Base-by-base conservation (phyloP, 2,113 vertebrate species). In the Protomyctophum bolini region DNA sequence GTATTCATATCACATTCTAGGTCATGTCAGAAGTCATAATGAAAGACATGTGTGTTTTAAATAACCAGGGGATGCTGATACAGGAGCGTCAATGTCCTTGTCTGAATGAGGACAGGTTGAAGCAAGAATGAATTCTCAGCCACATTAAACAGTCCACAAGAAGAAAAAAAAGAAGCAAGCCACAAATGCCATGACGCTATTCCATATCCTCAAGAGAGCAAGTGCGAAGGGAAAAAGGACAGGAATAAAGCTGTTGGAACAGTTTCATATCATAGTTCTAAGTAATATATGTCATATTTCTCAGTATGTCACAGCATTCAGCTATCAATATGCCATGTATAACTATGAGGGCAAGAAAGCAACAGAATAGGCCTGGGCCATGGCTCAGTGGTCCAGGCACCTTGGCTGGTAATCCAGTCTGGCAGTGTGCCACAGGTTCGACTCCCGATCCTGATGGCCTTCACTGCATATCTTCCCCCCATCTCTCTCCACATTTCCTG, bases 1-100 rank as follows among this genome's bases (percentile, higher is more conserved):
- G 83, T 94, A 95, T 95, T 94, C 94, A 90, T 84, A 88, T 92
- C 87, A 81, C 79, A 91, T 93, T 94, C 94, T 91, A 89, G 93
- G 93, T 91, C 95, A 93, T 95, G 94, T 93, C 93, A 94, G 83
- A 93, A 92, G 85, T 92, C 91, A 88, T 91, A 76, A 92, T 94
- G 88, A 93, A 91, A 90, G 82, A 77, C 87, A 92, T 86, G 79
- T 70, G 81, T 84, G 86, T 93, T 94, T 94, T 91, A 94, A 93
- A 92, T 90, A 93, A 94, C 89, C 81, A 82, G 70, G 15, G 88
- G 91, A 82, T 89, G 91, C 78, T 85, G 90, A 89, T 90, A 93
- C 68, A 75, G 68, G 52, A 15, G 75, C 62, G 80, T 76, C 28
- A 88, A 73, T 91, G 92, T 88, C 87, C 88, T 93, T 86, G 87